A percentile compares a stretch with the other conserved stretches of the same genome.
Conservation (phyloP, 2,797 vertebrate species). For the Anguilla pacifica region DNA sequence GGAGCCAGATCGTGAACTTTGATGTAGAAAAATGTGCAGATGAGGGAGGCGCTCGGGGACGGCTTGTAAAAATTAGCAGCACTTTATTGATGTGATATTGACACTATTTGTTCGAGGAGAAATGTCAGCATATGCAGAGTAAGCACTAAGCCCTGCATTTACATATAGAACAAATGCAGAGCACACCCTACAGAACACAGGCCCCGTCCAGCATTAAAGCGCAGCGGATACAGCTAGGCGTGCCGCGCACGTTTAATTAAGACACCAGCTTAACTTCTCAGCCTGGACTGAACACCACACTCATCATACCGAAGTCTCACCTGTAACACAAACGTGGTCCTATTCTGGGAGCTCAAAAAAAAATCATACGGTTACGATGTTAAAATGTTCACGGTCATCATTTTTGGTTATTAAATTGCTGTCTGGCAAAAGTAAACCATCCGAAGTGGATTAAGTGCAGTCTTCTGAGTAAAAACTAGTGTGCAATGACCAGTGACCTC, state of each 20-base stretch:
- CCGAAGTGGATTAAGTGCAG: too few relatives aligned
- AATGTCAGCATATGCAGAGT: constrained; percentile 43
- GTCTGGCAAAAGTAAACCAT: not conserved
- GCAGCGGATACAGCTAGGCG: not conserved
- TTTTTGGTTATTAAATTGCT: not conserved
- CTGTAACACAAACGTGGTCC: not conserved
- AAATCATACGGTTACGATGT: not conserved
- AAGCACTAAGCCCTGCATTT: constrained; percentile 50
- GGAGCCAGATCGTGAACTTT: constrained; percentile 63
- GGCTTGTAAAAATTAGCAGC: constrained; percentile 45
- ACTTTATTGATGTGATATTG: constrained; percentile 54
- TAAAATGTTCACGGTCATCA: not conserved
- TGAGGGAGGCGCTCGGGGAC: constrained; percentile 44
- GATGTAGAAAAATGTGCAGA: constrained; percentile 58
- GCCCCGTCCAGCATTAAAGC: not conserved
- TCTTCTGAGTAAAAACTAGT: not conserved
- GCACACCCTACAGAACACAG: constrained; percentile 34
- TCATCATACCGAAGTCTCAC: not conserved
- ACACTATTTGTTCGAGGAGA: constrained; percentile 32
- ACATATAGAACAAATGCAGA: constrained; percentile 49
- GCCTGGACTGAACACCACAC: not conserved
- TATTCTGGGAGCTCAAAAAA: not conserved
- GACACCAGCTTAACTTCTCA: not conserved
- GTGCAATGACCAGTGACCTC: not conserved
- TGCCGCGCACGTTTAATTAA: not conserved